Evolutionary conservation across 2,888 invertebrate genomes (phyloP).

Genomic region (Miltochrista miniata): DNA sequence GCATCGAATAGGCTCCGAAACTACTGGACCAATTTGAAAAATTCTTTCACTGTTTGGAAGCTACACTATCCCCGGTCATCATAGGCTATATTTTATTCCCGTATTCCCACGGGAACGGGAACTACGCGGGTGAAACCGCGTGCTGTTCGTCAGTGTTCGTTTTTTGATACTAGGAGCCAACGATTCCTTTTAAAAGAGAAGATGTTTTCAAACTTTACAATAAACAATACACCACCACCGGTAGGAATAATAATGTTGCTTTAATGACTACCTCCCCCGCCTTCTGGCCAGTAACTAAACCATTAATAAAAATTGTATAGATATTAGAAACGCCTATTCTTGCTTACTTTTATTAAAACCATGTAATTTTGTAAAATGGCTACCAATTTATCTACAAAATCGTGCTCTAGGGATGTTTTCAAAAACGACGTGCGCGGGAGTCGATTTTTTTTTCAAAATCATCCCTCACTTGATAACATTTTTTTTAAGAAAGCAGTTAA

Average conservation of each 20-base stretch:
- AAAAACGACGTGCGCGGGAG: slow-evolving; percentile 31
- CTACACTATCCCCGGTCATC: no score
- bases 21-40: no score
- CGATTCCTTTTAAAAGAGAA: no score
- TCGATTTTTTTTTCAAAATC: slow-evolving; percentile 29
- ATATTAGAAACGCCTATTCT: slow-evolving; percentile 69
- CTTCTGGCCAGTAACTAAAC: slow-evolving; percentile 54
- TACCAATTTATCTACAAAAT: slow-evolving; percentile 65
- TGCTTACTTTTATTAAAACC: slow-evolving; percentile 57
- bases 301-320: slow-evolving; percentile 50
- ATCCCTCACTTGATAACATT: slow-evolving; percentile 32
- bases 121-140: no score
- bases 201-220: not conserved
- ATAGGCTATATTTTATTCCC: no score
- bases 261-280: slow-evolving; percentile 52
- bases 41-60: no score
- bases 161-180: no score
- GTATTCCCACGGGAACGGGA: no score
- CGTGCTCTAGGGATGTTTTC: slow-evolving; percentile 40
- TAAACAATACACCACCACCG: slow-evolving; percentile 10
- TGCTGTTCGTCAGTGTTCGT: no score
- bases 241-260: slow-evolving; percentile 32
- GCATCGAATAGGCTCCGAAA: no score
- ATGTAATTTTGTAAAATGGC: slow-evolving; percentile 72
- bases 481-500: slow-evolving; percentile 24